Evolutionary conservation across 2,113 vertebrate species (phyloP), one percentile per base, ranked within the genome.

Genomic region (Lycaon pictus): DNA sequence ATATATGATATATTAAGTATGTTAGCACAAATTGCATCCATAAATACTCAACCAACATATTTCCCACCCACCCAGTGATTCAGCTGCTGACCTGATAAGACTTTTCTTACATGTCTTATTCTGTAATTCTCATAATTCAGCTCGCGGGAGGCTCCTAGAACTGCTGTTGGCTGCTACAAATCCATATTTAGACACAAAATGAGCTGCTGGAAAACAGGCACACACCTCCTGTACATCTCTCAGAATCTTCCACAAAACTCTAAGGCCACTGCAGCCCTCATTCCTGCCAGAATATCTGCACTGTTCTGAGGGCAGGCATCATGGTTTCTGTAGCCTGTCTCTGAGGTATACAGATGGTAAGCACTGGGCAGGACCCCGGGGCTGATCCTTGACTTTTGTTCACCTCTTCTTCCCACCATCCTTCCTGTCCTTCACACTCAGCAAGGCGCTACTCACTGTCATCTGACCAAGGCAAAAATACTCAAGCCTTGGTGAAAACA

Each of bases 401-500:
- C 12, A 37, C 27, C n/a, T 60, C n/a, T 74, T 48, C 58, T 83
- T 90, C 55, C 37, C 12, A 80, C 56, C 67, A 6, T 55, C 25
- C 58, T 58, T 12, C 48, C 51, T 32, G 43, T 53, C 35, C n/a
- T 58, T 55, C 43, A 62, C 43, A 27, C 58, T 76, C 51, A 48
- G 3, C 32, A 56, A 86, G 35, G 4, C 62, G 27, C 62, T 35
- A 9, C 86, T 76, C 37, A 51, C 58, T 77, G 48, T 55, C 32
- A 95, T 13, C 35, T 79, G 76, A 63, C 65, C 29, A 77, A 53
- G 60, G 48, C 23, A 86, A 79, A 81, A 81, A 55, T 92, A 29
- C 58, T 81, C 7, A 81, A 82, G 29, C 2, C n/a, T 89, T 83
- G 84, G 37, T 65, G 48, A 97, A 90, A 96, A 88, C 11, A 55